phyloP scores from a whole-genome alignment of 2,888 invertebrate genomes.

The Marronus borbonicus region DNA sequence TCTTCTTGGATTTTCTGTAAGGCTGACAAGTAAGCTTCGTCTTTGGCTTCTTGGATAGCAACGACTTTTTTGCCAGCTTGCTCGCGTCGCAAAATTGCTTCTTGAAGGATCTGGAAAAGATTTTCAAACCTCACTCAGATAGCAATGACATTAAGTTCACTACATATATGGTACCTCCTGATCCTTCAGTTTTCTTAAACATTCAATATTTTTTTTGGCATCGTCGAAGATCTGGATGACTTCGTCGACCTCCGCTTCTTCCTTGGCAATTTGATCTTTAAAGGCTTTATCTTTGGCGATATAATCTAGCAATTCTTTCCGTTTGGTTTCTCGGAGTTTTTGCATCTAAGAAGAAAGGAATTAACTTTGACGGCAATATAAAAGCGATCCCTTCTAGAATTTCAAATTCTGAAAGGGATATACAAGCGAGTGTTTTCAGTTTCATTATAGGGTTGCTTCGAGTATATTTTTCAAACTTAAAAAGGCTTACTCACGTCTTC shows the following conservation, averaged over 20 bases:
- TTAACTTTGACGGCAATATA: background rate
- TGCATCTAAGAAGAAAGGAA: background rate
- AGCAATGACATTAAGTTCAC: constrained; percentile 3
- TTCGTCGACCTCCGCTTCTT: constrained; percentile 70
- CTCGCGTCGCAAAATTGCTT: constrained; percentile 54
- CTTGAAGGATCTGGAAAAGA: constrained; percentile 55
- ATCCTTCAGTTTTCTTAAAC: constrained; percentile 67
- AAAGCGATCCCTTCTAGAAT: too few species aligned
- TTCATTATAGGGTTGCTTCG: too few species aligned
- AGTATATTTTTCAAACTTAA: background rate
- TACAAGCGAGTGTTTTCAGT: too few species aligned
- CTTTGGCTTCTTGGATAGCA: constrained; percentile 57
- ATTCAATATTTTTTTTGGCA: constrained; percentile 69
- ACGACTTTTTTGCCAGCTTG: constrained; percentile 57
- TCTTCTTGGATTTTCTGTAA: constrained; percentile 50
- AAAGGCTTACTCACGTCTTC: constrained; percentile 40
- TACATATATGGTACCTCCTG: constrained; percentile 62
- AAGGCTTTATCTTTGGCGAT: constrained; percentile 62
- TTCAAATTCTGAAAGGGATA: too few species aligned
- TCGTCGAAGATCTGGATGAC: constrained; percentile 70
- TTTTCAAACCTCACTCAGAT: background rate
- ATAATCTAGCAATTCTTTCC: constrained; percentile 39
- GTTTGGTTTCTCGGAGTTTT: background rate
- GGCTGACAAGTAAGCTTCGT: constrained; percentile 27
- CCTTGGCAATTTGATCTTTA: constrained; percentile 66